These are phyloP conservation scores for Pseudorhiza aurosa DNA, from an alignment of 30 jellyfish, hydroid and myxozoan genomes.

Conservation along the genomic window DNA sequence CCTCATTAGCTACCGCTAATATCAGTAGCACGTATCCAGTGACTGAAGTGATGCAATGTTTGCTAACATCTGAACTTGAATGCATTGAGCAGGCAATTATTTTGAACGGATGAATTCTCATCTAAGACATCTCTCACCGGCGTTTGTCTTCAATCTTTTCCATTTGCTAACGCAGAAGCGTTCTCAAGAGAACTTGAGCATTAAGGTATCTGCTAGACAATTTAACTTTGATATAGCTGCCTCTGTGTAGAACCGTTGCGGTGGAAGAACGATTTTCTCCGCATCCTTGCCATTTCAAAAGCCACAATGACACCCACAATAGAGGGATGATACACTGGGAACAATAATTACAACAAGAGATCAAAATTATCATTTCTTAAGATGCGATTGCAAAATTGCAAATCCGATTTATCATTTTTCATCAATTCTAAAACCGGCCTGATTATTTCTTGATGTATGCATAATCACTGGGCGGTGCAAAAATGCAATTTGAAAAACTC, in stretches of 20 bases:
- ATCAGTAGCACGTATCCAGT: too few species aligned
- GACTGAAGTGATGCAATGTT: too few species aligned
- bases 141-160: too few species aligned
- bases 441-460: constrained; percentile 5
- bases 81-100: too few species aligned
- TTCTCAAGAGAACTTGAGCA: background rate
- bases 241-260: background rate
- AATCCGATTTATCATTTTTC: constrained; percentile 23
- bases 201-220: background rate
- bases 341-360: background rate
- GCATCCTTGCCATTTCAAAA: background rate
- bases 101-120: too few species aligned
- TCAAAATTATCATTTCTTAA: background rate
- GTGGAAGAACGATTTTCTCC: background rate
- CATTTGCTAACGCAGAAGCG: too few species aligned
- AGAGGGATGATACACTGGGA: background rate
- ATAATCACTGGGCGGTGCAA: background rate
- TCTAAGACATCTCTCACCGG: too few species aligned
- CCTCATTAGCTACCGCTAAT: too few species aligned
- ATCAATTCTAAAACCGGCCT: constrained; percentile 20
- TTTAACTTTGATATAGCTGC: too few species aligned
- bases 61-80: too few species aligned
- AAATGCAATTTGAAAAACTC: background rate
- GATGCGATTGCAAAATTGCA: background rate
- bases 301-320: background rate